Conservation (phyloP, 2,113 vertebrate genomes). For the Zosterops japonicus region DNA sequence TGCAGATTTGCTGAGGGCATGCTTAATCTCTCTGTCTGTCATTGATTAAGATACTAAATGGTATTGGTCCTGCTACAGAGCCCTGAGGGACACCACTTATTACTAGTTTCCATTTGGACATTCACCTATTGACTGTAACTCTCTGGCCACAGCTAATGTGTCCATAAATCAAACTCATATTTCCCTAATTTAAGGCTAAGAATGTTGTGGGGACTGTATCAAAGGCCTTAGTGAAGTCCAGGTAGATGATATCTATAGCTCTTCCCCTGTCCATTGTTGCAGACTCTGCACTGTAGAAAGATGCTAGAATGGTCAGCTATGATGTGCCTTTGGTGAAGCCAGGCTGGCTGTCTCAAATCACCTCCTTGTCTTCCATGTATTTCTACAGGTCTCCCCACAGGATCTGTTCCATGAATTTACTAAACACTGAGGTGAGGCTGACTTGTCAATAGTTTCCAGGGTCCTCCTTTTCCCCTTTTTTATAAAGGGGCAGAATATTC, state of each 20-base stretch:
- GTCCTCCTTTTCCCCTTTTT: not conserved
- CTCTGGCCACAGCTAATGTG: rapidly evolving
- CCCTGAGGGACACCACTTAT: not conserved
- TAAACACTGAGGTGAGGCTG: not conserved
- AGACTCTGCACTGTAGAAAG: not conserved
- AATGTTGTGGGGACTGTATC: not conserved
- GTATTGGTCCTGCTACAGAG: not conserved
- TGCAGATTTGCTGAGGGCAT: not conserved
- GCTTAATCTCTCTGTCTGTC: not conserved
- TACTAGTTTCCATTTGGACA: not conserved
- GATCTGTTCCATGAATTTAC: not conserved
- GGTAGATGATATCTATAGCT: too few relatives aligned
- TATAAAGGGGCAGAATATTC: not conserved
- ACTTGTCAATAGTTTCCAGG: not conserved
- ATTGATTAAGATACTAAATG: not conserved
- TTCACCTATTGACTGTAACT: not conserved
- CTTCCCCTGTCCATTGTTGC: too few relatives aligned
- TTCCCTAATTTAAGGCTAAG: not conserved
- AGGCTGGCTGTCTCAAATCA: not conserved
- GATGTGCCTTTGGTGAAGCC: not conserved
- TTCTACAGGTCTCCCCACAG: not conserved
- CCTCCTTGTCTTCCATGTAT: not conserved
- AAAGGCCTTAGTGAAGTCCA: not conserved
- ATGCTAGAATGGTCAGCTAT: not conserved
- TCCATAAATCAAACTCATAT: not conserved